Conservation (phyloP, 2,113 vertebrate species). For the Eretmochelys imbricata region DNA sequence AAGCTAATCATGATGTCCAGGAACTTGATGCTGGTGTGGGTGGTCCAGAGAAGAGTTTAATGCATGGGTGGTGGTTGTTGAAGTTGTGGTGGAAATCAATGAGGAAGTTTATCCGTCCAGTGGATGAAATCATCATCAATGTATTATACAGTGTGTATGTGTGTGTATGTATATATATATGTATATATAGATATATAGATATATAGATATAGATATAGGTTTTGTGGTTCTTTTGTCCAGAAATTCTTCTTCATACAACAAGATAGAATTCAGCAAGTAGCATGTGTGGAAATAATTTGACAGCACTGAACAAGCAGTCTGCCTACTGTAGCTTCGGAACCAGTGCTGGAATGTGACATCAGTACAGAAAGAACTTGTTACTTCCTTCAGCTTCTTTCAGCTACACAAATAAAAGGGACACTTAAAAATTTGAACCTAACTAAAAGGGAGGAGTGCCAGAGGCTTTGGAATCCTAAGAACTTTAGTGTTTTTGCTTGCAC, state of each 20-base stretch:
- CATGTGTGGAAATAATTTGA: neutral
- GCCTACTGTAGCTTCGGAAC: constrained; percentile 7
- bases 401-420: neutral
- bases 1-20: too few species aligned
- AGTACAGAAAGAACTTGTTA: neutral
- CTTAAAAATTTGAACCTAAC: neutral
- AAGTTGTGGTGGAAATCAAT: too few species aligned
- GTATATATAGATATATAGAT: too few species aligned
- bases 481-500: constrained; percentile 26
- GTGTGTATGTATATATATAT: too few species aligned
- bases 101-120: too few species aligned
- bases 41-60: too few species aligned
- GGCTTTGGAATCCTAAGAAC: neutral
- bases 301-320: constrained; percentile 5
- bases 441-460: neutral
- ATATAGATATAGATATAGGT: too few species aligned
- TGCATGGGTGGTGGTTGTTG: too few species aligned
- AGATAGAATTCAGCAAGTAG: constrained; percentile 6
- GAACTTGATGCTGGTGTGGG: too few species aligned
- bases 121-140: too few species aligned
- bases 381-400: constrained; percentile 8
- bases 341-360: neutral
- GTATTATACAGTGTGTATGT: too few species aligned
- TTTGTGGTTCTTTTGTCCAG: neutral
- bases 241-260: neutral